These are phyloP conservation scores for Dermatophagoides farinae DNA, from an alignment of 1,140 invertebrate species.

Conservation along the genomic window DNA sequence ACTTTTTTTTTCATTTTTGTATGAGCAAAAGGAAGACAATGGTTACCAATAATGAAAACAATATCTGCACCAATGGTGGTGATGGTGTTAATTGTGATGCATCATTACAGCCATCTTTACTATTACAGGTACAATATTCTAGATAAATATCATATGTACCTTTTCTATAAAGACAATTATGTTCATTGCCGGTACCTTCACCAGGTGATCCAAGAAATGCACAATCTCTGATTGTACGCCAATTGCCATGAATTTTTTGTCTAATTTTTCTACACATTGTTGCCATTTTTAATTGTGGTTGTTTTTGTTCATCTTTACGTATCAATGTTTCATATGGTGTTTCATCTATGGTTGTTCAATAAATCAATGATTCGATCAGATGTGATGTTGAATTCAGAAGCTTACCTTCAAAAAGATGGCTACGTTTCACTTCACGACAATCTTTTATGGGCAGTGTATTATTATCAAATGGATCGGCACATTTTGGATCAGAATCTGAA, in stretches of 20 bases:
- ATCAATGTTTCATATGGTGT: not conserved
- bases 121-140: conserved; percentile 52
- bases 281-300: conserved; percentile 29
- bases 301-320: not conserved
- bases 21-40: not conserved
- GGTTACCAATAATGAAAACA: not conserved
- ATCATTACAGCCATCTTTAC: conserved; percentile 70
- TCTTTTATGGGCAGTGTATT: conserved; percentile 62
- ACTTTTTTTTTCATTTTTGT: too few species aligned
- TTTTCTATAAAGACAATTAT: conserved; percentile 69
- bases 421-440: conserved; percentile 29
- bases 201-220: conserved; percentile 73
- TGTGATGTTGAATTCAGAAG: not conserved
- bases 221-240: conserved; percentile 71
- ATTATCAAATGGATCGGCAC: conserved; percentile 80
- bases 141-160: conserved; percentile 72
- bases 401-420: not conserved
- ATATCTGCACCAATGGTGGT: not conserved
- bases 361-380: not conserved
- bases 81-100: conserved; percentile 21
- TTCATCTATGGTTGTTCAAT: conserved; percentile 1
- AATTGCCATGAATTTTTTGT: conserved; percentile 75
- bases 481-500: conserved; percentile 68
- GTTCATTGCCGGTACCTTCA: conserved; percentile 56
- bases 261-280: conserved; percentile 80